Evolutionary conservation across 2,888 invertebrate genomes (phyloP), one percentile per base, ranked within the genome.

Genomic region (Agrenia bidenticulata): DNA sequence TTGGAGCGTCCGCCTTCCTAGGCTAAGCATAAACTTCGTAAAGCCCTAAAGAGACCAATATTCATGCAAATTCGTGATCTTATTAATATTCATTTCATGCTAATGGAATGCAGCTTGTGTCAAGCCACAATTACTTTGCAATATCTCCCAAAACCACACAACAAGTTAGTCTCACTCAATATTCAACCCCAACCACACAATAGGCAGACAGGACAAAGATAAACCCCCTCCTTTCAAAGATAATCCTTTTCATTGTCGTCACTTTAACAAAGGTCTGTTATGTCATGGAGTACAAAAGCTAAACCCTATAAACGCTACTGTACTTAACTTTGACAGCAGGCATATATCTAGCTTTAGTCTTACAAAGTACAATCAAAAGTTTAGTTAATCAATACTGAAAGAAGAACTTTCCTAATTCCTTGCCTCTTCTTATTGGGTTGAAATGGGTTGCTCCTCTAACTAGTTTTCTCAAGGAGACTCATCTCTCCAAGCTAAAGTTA

Each of bases 31-130:
- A 32, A 32, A 32, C 45, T 19, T 17, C 45, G 1, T 26, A n/a
- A 59, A 24, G 61, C 51, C 24, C 26, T 32, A 32, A 11, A n/a
- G 53, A 62, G 51, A 49, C 15, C 57, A 61, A 70, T 68, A 63
- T 57, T 67, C 57, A 67, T 69, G 69, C 69, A 68, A 68, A 72
- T 70, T 64, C 11, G 5, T 49, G 50, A 63, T 53, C 63, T 61
- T 62, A 71, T 73, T 73, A 73, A 73, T 73, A 73, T 73, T 73
- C 73, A 70, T 70, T 67, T 63, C 64, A 73, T 70, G 69, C 64
- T 73, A 73, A 73, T 73, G 69, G 64, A 70, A 69, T 67, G 65
- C 61, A 63, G 54, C 51, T 70, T 67, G 57, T 67, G 63, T 54
- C 56, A 67, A 49, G 57, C 56, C 61, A 60, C 64, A 64, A 65